These are phyloP conservation scores for Sitophilus oryzae DNA, from an alignment of 1,140 invertebrate genomes.

Conservation along the genomic window DNA sequence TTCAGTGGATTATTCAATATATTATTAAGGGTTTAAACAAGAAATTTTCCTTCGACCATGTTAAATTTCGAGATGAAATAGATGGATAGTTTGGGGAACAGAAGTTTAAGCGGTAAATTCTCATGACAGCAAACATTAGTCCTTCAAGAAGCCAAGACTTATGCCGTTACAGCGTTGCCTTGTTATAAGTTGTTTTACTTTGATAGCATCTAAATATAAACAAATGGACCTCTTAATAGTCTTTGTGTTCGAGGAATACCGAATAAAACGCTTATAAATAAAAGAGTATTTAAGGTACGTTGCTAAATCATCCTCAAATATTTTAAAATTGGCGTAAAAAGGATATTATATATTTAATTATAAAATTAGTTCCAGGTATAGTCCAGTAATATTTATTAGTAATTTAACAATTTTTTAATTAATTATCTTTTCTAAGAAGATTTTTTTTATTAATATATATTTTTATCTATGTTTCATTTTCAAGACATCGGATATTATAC, in stretches of 20 bases:
- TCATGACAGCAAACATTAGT: not conserved
- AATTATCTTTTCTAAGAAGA: no score
- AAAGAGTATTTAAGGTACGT: no score
- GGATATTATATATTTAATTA: no score
- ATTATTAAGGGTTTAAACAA: not conserved
- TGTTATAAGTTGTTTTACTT: not conserved
- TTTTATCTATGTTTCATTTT: no score
- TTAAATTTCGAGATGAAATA: not conserved
- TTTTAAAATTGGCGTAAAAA: no score
- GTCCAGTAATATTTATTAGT: no score
- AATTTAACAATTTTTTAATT: no score
- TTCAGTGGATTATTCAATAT: not conserved
- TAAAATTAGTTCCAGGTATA: no score
- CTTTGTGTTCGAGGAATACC: not conserved
- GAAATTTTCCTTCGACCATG: not conserved
- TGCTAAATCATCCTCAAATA: no score
- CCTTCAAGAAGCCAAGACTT: not conserved
- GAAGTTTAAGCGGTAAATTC: not conserved
- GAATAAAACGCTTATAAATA: not conserved
- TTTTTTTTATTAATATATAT: no score
- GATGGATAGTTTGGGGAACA: not conserved
- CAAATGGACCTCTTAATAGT: not conserved
- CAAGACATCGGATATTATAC: no score
- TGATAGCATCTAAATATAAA: not conserved
- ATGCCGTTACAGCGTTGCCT: not conserved